Evolutionary conservation across 2,888 invertebrate species (phyloP), one percentile per base, ranked within the genome.

Genomic region (Athalia rosae): DNA sequence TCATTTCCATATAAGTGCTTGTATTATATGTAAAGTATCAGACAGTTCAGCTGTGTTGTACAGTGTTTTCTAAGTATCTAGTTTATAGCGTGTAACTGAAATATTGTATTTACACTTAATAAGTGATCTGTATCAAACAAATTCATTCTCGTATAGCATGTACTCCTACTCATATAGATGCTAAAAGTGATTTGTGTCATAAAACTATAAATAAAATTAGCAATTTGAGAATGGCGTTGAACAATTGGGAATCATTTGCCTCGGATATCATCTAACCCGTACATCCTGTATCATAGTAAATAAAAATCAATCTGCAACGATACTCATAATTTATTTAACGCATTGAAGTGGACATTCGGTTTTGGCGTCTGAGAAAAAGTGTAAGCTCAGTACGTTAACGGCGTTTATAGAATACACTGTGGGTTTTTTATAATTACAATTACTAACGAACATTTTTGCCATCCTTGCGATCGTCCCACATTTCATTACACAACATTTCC

Each of bases 11-110:
- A 28, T 81, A 80, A 79, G 83, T 86, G 87, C 85, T 88, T 89
- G 89, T 89, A 89, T 86, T 85, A 89, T 89, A 89, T 89, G 89
- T 89, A 89, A 89, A 89, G 89, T 89, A 89, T 85, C 84, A 84
- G 88, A 88, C 85, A 88, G 88, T 89, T 89, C 87, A 86, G 86
- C 88, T 88, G 89, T 88, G 87, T 88, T 89, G 89, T 89, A 89
- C 89, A 89, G 89, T 89, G 89, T 89, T 89, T 89, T 89, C 85
- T 89, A 89, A 89, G 89, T 89, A 89, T 89, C 87, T 89, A 89
- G 89, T 88, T 89, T 87, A 89, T 89, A 89, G 88, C 82, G 86
- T 88, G 89, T 89, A 89, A 89, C 87, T 88, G 88, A 86, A 84
- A 84, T 87, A 89, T 88, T 89, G 89, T 89, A 89, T 89, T 88